Evolutionary conservation across 2,888 invertebrate genomes (phyloP).

Genomic region (Coenonympha glycerion): DNA sequence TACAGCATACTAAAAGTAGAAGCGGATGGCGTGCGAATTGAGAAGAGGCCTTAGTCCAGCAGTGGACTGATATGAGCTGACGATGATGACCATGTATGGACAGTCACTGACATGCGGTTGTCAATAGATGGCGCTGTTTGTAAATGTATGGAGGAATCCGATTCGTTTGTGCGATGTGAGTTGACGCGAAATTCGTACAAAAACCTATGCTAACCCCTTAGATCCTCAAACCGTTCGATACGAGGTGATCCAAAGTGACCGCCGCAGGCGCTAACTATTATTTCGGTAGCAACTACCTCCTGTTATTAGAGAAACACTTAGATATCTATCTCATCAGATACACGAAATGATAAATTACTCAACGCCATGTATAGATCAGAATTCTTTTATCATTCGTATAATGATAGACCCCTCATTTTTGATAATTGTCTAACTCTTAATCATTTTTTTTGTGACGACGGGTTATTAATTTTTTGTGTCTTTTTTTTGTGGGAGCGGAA

Average conservation of each 20-base stretch:
- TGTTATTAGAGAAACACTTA: conserved; percentile 34
- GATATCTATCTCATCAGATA: conserved; percentile 34
- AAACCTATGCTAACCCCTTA: too few relatives aligned
- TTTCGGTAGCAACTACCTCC: conserved; percentile 51
- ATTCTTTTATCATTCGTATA: conserved; percentile 26
- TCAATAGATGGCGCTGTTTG: too few relatives aligned
- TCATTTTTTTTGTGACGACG: conserved; percentile 35
- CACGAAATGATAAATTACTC: conserved; percentile 35
- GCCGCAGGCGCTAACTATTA: conserved; percentile 51
- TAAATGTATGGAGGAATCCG: too few relatives aligned
- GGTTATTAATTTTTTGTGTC: conserved; percentile 41
- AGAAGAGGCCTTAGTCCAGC: too few relatives aligned
- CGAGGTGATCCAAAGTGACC: not conserved
- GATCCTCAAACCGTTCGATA: conserved; percentile 3
- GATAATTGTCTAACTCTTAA: conserved; percentile 39
- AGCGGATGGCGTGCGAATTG: too few relatives aligned
- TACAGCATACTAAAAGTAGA: too few relatives aligned
- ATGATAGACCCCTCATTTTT: conserved; percentile 34
- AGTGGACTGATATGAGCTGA: too few relatives aligned
- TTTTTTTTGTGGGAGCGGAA: conserved; percentile 27
- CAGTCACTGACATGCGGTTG: too few relatives aligned
- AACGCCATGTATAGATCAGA: conserved; percentile 23
- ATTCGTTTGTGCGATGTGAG: too few relatives aligned
- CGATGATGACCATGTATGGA: too few relatives aligned
- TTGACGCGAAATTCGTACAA: too few relatives aligned